Conservation (phyloP, 2,113 vertebrate species). For the Sapayoa aenigma region DNA sequence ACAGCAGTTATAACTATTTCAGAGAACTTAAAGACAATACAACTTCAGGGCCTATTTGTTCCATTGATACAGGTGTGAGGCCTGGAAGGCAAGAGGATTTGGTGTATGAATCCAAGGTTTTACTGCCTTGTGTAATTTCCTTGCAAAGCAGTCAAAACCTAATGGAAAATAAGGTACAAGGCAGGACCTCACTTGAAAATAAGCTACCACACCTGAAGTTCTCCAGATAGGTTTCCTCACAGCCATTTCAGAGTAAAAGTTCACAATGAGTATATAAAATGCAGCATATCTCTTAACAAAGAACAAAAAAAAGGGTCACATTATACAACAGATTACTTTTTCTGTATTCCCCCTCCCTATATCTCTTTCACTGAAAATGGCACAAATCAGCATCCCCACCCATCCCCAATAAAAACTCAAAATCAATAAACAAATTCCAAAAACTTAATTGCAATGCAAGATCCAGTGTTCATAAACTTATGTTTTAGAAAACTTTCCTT, state of each 20-base stretch:
- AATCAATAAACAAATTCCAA: neutral
- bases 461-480: neutral
- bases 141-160: neutral
- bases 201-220: neutral
- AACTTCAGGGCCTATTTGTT: neutral
- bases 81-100: neutral
- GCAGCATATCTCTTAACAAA: slow-evolving; percentile 45
- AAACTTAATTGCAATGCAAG: neutral
- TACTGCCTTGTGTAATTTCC: neutral
- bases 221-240: neutral
- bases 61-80: neutral
- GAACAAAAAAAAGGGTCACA: neutral
- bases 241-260: slow-evolving; percentile 7
- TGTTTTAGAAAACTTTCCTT: neutral
- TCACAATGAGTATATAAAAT: slow-evolving; percentile 39
- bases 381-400: neutral
- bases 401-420: neutral
- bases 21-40: neutral
- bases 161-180: neutral
- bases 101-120: neutral
- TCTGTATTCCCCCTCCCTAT: neutral
- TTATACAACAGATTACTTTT: neutral
- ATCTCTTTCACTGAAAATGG: neutral
- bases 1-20: slow-evolving; percentile 28
- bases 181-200: neutral